Evolutionary conservation across 1,140 invertebrate species (phyloP).

Genomic region (Nymphalis io): DNA sequence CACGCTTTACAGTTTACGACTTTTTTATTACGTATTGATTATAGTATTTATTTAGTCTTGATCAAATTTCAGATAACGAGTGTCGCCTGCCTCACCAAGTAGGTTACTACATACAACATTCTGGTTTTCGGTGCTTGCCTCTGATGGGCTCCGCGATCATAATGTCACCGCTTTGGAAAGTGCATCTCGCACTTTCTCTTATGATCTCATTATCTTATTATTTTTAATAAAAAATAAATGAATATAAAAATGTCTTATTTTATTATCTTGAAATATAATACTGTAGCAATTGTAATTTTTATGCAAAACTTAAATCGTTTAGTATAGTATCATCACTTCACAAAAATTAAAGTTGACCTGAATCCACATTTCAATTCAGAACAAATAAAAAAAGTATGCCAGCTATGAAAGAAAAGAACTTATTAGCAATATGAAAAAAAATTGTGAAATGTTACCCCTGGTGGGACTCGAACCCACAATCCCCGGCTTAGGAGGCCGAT

Average conservation of each 20-base stretch:
- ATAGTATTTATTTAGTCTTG: background rate
- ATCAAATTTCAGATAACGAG: slow-evolving; percentile 52
- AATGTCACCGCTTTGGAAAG: slow-evolving; percentile 41
- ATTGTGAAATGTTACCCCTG: slow-evolving; percentile 61
- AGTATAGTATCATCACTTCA: no score
- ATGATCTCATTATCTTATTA: slow-evolving; percentile 48
- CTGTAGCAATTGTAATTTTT: no score
- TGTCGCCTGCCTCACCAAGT: slow-evolving; percentile 62
- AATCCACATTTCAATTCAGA: no score
- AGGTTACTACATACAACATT: slow-evolving; percentile 61
- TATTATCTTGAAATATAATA: background rate
- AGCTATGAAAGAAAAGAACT: background rate
- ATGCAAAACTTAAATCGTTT: no score
- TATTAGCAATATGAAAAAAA: background rate
- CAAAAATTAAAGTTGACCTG: no score
- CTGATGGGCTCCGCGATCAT: slow-evolving; percentile 47
- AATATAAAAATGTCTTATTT: slow-evolving; percentile 2
- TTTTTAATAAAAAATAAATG: slow-evolving; percentile 35
- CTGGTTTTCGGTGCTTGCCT: slow-evolving; percentile 55
- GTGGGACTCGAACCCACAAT: slow-evolving; percentile 82
- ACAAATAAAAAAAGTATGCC: no score
- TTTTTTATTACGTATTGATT: background rate
- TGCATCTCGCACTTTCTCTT: slow-evolving; percentile 46
- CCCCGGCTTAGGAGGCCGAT: slow-evolving; percentile 72
- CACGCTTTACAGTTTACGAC: background rate